phyloP scores from a whole-genome alignment of 2,888 invertebrate species.

The Leptarthrus brevirostris region DNA sequence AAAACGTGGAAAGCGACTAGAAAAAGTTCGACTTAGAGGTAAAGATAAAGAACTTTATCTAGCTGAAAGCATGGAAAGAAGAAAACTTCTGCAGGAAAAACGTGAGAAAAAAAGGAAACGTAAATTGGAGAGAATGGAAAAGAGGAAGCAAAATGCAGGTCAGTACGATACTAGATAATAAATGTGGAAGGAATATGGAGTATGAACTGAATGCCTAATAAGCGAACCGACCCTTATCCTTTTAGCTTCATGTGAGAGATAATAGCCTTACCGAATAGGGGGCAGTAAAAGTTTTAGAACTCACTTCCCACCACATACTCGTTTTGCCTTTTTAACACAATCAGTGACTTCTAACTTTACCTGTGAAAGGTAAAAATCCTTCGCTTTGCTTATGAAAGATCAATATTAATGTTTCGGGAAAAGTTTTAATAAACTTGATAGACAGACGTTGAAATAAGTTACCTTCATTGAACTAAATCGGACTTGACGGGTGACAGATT shows the following conservation, averaged over 20 bases:
- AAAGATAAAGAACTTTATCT: constrained; percentile 22
- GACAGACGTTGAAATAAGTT: too few relatives aligned
- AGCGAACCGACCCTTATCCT: neutral
- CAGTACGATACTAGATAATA: constrained; percentile 11
- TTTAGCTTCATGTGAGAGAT: neutral
- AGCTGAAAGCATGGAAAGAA: constrained; percentile 48
- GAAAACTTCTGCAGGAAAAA: constrained; percentile 52
- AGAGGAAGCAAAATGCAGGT: constrained; percentile 28
- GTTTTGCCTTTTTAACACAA: neutral
- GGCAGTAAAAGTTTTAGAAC: neutral
- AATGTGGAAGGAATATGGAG: constrained; percentile 3
- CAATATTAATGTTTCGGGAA: neutral
- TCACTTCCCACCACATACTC: neutral
- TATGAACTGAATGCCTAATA: constrained; percentile 22
- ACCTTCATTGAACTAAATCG: too few relatives aligned
- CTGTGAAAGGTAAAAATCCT: neutral
- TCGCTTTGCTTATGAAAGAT: neutral
- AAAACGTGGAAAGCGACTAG: constrained; percentile 19
- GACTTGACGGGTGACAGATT: too few relatives aligned
- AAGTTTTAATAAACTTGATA: too few relatives aligned
- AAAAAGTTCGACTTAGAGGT: constrained; percentile 15
- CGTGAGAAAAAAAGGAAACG: constrained; percentile 48
- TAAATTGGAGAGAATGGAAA: constrained; percentile 46
- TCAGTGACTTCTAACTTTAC: neutral
- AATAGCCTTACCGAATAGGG: neutral